A percentile compares a stretch with the other conserved stretches of the same genome.
Conservation (phyloP, 2,113 vertebrate species). For the Megatriorchis doriae region DNA sequence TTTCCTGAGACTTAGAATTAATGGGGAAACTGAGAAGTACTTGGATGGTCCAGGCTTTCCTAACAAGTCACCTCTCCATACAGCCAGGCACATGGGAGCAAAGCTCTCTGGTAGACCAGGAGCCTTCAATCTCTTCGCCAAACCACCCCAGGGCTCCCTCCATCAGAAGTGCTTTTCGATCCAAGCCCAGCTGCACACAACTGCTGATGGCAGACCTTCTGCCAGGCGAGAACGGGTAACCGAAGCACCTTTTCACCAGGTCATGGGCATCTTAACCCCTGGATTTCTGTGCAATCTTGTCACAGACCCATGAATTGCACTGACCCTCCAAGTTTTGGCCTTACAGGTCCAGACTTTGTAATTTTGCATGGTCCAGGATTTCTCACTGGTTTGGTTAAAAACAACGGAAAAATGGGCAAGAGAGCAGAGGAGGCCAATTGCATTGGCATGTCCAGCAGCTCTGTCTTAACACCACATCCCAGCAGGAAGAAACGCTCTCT, state of each 20-base stretch:
- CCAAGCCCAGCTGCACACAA: neutral
- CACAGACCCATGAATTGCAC: neutral
- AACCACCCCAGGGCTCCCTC: neutral
- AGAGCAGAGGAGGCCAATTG: neutral
- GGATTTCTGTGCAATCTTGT: neutral
- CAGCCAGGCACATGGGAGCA: fast-evolving
- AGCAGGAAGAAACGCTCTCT: neutral
- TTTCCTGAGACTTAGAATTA: constrained; percentile 7
- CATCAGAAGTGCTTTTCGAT: neutral
- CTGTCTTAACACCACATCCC: neutral
- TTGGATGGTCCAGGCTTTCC: neutral
- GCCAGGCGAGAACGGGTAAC: neutral
- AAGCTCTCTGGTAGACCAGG: neutral
- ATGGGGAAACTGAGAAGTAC: constrained; percentile 21
- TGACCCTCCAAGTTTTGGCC: neutral
- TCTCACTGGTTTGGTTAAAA: neutral
- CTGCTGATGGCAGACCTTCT: neutral
- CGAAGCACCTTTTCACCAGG: neutral
- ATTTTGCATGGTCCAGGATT: neutral
- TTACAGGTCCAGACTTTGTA: neutral
- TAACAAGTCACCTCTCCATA: neutral
- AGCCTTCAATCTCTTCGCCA: neutral
- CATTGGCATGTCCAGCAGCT: neutral
- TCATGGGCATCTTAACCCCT: neutral
- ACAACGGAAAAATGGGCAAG: neutral